Evolutionary conservation across 2,113 vertebrate species (phyloP).

Genomic region (Chelonoidis abingdonii): DNA sequence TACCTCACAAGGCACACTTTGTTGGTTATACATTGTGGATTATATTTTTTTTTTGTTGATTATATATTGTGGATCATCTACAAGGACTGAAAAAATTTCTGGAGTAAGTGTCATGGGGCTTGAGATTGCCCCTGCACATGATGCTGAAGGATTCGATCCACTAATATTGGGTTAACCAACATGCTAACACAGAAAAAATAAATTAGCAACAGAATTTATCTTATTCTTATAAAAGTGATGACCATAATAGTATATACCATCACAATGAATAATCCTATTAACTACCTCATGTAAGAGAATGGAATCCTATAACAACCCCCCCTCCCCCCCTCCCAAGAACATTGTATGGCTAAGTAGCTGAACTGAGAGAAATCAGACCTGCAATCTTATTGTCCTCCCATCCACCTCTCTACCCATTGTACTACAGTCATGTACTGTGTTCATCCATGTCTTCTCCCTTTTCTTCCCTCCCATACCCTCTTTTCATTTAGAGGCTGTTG

Average conservation of each 20-base stretch:
- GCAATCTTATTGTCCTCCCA: not conserved
- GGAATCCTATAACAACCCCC: not conserved
- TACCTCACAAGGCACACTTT: too few relatives aligned
- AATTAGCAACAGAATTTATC: not conserved
- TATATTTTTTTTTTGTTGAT: not conserved
- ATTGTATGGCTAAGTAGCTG: not conserved
- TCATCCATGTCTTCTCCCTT: not conserved
- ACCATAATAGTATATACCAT: not conserved
- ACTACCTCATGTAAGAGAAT: not conserved
- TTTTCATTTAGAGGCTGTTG: not conserved
- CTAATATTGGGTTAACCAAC: not conserved
- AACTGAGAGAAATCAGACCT: not conserved
- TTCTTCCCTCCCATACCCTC: not conserved
- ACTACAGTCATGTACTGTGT: not conserved
- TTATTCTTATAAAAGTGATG: too few relatives aligned
- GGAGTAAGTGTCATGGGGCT: not conserved
- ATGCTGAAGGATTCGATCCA: not conserved
- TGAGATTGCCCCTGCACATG: not conserved
- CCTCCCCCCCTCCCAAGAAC: too few relatives aligned
- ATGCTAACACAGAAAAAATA: not conserved
- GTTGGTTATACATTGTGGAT: too few relatives aligned
- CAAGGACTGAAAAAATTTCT: not conserved
- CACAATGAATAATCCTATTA: not conserved
- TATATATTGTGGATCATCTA: not conserved
- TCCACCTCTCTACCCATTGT: not conserved